These are phyloP conservation scores for Metopolophium dirhodum DNA, from an alignment of 1,140 invertebrate species.

Conservation along the genomic window DNA sequence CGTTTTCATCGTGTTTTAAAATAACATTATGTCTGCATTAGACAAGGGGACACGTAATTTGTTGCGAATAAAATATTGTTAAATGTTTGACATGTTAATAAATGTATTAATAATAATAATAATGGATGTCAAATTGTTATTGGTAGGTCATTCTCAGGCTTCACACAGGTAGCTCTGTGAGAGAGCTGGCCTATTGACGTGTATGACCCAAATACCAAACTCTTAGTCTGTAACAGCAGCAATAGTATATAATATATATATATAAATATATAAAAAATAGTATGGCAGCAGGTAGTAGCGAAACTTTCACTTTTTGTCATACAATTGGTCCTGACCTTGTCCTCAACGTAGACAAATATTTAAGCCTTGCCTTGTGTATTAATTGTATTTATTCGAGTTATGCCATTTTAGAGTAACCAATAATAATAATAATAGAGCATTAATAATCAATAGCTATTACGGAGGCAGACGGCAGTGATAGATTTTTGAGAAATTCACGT, in stretches of 20 bases:
- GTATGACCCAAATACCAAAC: constrained; percentile 57
- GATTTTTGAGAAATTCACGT: not conserved
- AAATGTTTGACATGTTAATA: constrained; percentile 26
- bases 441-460: not conserved
- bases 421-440: not conserved
- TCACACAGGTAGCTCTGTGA: constrained; percentile 50
- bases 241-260: not conserved
- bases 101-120: constrained; percentile 31
- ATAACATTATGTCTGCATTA: constrained; percentile 7
- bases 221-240: constrained; percentile 41
- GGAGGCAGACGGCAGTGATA: not conserved
- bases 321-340: constrained; percentile 57
- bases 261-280: constrained; percentile 36
- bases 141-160: constrained; percentile 54
- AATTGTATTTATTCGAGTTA: constrained; percentile 46
- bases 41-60: not conserved
- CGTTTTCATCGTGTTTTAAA: not conserved
- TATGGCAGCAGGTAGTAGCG: constrained; percentile 33
- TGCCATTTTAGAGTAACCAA: constrained; percentile 18
- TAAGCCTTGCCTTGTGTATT: constrained; percentile 52
- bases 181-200: constrained; percentile 54
- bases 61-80: not conserved
- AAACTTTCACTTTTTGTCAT: constrained; percentile 58
- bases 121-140: constrained; percentile 54
- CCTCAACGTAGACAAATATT: constrained; percentile 53